These are phyloP conservation scores for Penaeus chinensis DNA, from an alignment of 1,140 invertebrate genomes.

Conservation along the genomic window DNA sequence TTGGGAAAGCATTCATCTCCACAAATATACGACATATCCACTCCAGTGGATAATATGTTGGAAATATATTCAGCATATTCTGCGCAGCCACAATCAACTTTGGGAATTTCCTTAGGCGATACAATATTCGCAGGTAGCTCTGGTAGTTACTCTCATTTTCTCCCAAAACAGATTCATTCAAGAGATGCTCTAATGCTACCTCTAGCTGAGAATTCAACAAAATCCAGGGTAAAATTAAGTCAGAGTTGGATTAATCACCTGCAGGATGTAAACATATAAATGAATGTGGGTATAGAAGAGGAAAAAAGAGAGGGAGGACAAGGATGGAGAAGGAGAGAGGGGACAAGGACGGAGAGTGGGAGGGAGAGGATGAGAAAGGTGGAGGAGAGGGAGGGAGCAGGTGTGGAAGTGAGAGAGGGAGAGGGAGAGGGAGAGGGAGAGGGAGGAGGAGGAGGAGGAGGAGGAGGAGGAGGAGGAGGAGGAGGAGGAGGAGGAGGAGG, in stretches of 20 bases:
- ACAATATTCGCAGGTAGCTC: conserved; percentile 29
- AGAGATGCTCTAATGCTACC: conserved; percentile 36
- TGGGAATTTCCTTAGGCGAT: conserved; percentile 7
- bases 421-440: neutral
- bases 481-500: neutral
- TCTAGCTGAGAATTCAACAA: conserved; percentile 27
- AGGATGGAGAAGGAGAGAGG: too few relatives aligned
- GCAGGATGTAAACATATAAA: too few relatives aligned
- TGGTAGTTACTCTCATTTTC: conserved; percentile 52
- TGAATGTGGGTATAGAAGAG: too few relatives aligned
- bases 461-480: neutral
- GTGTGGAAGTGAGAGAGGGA: neutral
- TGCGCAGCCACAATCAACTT: conserved; percentile 32
- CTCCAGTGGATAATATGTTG: conserved; percentile 39
- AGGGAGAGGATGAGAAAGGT: neutral
- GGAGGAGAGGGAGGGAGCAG: neutral
- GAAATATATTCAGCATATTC: conserved; percentile 38
- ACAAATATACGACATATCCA: conserved; percentile 50
- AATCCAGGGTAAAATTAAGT: neutral
- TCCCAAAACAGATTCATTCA: conserved; percentile 50
- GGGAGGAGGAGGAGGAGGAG: neutral
- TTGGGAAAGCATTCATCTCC: conserved; percentile 21
- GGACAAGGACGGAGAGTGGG: too few relatives aligned
- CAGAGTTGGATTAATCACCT: neutral
- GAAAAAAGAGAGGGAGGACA: too few relatives aligned